Conservation (phyloP, 2,797 vertebrate species). For the Parauchenoglanis punctatus region DNA sequence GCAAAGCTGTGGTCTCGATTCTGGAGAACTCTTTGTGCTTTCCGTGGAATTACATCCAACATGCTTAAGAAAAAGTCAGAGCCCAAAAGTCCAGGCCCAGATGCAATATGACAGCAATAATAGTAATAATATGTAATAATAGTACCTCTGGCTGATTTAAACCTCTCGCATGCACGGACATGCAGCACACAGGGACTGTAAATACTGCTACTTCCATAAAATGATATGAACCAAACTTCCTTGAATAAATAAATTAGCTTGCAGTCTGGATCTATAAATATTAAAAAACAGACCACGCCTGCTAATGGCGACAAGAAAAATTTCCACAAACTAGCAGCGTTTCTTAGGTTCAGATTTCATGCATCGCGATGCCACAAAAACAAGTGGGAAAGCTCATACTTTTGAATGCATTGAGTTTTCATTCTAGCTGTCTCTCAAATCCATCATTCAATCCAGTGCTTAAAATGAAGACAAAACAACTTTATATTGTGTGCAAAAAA, state of each 20-base stretch:
- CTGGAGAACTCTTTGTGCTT: not conserved
- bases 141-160: conserved; percentile 40
- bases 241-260: conserved; percentile 47
- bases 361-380: not conserved
- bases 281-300: conserved; percentile 18
- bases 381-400: not conserved
- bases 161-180: conserved; percentile 31
- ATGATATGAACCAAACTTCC: conserved; percentile 35
- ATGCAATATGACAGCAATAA: conserved; percentile 40
- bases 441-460: not conserved
- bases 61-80: not conserved
- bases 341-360: not conserved
- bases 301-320: not conserved
- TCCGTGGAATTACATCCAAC: not conserved
- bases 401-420: not conserved
- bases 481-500: conserved; percentile 23
- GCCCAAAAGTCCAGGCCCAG: conserved; percentile 5
- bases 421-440: not conserved
- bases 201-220: conserved; percentile 52
- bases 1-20: not conserved
- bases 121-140: not conserved
- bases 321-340: not conserved
- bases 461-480: conserved; percentile 9
- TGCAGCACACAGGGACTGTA: conserved; percentile 39
- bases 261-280: conserved; percentile 39